A percentile compares a stretch with the other conserved stretches of the same genome.
These are phyloP conservation scores for Troilus luridus DNA, from an alignment of 2,888 invertebrate species.

Conservation along the genomic window DNA sequence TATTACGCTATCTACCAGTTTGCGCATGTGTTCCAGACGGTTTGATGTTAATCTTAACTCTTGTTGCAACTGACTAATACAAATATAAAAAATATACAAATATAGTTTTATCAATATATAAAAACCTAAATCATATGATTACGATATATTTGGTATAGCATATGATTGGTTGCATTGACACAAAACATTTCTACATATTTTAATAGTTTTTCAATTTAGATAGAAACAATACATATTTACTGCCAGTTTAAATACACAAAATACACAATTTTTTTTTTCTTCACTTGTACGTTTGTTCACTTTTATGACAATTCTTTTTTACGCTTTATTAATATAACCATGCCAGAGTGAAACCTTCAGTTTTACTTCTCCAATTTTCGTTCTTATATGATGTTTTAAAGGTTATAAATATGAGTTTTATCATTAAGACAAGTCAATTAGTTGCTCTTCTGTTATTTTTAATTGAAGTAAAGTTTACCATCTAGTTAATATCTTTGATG, in stretches of 20 bases:
- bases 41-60: no score
- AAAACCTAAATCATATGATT: background rate
- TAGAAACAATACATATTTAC: background rate
- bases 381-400: background rate
- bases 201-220: background rate
- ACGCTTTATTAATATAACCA: no score
- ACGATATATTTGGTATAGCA: no score
- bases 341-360: background rate
- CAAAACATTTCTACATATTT: background rate
- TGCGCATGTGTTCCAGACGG: no score
- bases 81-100: background rate
- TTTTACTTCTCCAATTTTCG: background rate
- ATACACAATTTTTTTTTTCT: no score
- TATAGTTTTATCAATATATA: background rate
- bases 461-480: background rate
- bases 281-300: no score
- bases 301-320: no score
- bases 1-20: no score
- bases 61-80: no score
- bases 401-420: conserved; percentile 3
- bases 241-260: no score
- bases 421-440: background rate
- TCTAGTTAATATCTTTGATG: background rate
- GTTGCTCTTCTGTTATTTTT: background rate
- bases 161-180: no score